Base-by-base conservation (phyloP, 2,888 invertebrate species). In the Leptopilina syphax region DNA sequence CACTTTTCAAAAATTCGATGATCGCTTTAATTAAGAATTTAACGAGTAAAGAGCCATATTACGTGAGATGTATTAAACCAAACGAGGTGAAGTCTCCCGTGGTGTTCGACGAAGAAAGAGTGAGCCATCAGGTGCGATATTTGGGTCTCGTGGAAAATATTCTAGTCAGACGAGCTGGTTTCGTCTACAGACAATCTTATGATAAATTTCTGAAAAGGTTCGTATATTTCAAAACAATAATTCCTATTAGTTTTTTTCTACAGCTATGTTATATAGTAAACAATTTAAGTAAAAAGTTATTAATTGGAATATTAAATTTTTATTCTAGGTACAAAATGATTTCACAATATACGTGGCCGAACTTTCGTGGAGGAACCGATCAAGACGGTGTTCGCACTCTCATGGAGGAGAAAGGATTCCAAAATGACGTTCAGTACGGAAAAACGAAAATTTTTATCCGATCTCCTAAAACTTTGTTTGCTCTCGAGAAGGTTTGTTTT, bases 31-130 rank as follows among this genome's bases (percentile, higher is more conserved):
- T 98, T 63, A 93, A 96, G 78, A 98, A 98, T 65, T 93, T 99
- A 85, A 95, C 96, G 67, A 96, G 95, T 91, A 99, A 98, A 93
- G 98, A 98, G 91, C 98, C 98, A 0, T 98, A 97, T 93, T 99
- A 99, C 93, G 97, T 99, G 84, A 95, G 99, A 81, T 99, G 99
- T 92, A 96, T 99, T 89, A 99, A 99, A 90, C 99, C 99, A 44
- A 99, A 99, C 92, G 98, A 98, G 88, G 94, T 96, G 77, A 99
- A 99, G 93, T 96, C 97, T 60, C 95, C 98, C 0, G 94, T 94
- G 63, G 93, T 95, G 65, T 98, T 99, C 93, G 97, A 99, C 91
- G 95, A 96, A 13, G 96, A 96, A 90, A 94, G 98, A 87, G 94
- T 95, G 34, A 92, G 92, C 84, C 96, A 96, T 92, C 96, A 96